These are phyloP conservation scores for Dasyprocta punctata DNA, from an alignment of 2,113 vertebrate species.

Conservation along the genomic window DNA sequence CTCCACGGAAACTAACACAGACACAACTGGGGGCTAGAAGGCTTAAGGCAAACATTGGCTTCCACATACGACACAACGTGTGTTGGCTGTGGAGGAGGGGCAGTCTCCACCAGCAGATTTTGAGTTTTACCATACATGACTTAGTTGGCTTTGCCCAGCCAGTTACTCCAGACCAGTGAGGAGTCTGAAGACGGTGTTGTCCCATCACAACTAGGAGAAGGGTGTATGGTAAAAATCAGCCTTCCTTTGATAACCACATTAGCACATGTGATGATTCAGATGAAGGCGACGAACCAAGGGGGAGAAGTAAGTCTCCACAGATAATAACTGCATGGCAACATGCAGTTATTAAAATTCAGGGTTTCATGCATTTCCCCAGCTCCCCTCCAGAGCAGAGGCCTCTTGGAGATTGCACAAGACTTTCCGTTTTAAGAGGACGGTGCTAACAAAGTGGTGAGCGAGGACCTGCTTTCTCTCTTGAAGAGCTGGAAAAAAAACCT, in stretches of 20 bases:
- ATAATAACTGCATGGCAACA: slow-evolving; percentile 88
- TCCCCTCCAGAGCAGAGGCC: slow-evolving; percentile 77
- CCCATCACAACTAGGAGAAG: slow-evolving; percentile 84
- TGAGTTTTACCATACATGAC: slow-evolving; percentile 91
- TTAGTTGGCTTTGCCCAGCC: slow-evolving; percentile 85
- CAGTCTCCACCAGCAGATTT: slow-evolving; percentile 88
- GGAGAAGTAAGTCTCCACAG: slow-evolving; percentile 85
- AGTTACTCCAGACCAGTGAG: slow-evolving; percentile 86
- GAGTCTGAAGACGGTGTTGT: slow-evolving; percentile 83
- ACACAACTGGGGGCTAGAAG: slow-evolving; percentile 82
- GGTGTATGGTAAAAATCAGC: slow-evolving; percentile 93
- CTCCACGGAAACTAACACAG: slow-evolving; percentile 82
- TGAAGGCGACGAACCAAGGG: slow-evolving; percentile 86
- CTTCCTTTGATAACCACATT: slow-evolving; percentile 95
- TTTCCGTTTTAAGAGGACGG: slow-evolving; percentile 85
- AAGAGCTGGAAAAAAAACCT: slow-evolving; percentile 85
- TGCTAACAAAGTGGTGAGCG: slow-evolving; percentile 96
- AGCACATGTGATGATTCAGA: slow-evolving; percentile 92
- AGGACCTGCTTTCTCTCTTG: slow-evolving; percentile 90
- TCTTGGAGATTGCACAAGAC: slow-evolving; percentile 73
- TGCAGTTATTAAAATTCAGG: slow-evolving; percentile 88
- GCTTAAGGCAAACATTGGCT: slow-evolving; percentile 85
- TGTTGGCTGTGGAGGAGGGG: slow-evolving; percentile 71
- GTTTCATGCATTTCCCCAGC: slow-evolving; percentile 93
- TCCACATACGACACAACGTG: slow-evolving; percentile 88